Conservation (phyloP, 2,113 vertebrate genomes). For the Nesoenas mayeri region DNA sequence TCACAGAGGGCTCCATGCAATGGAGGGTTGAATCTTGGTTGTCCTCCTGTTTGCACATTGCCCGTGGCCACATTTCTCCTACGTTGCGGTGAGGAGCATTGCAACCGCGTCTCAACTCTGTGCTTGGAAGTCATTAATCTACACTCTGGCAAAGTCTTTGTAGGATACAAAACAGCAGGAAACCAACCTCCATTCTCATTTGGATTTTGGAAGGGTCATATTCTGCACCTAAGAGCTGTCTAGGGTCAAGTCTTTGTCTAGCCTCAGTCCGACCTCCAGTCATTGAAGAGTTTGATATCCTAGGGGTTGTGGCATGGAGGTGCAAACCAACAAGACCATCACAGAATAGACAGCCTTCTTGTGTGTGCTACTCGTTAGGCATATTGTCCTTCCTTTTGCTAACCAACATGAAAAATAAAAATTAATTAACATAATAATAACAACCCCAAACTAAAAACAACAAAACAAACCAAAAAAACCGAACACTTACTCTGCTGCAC, state of each 20-base stretch:
- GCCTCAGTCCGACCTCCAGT: not conserved
- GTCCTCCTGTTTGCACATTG: not conserved
- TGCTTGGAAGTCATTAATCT: not conserved
- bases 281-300: not conserved
- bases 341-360: not conserved
- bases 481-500: too few relatives aligned
- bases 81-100: not conserved
- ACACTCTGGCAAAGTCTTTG: not conserved
- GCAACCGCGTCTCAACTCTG: not conserved
- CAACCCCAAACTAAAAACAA: too few relatives aligned
- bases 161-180: not conserved
- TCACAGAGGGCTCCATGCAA: not conserved
- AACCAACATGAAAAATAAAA: not conserved
- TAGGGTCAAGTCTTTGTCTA: not conserved
- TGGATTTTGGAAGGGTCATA: not conserved
- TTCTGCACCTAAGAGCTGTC: not conserved
- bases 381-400: not conserved
- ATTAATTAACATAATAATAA: too few relatives aligned
- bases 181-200: not conserved
- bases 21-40: not conserved
- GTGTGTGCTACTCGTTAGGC: fast-evolving
- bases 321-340: not conserved
- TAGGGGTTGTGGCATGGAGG: not conserved
- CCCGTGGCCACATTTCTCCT: too few relatives aligned
- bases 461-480: not conserved